A percentile compares a stretch with the other conserved stretches of the same genome.
phyloP scores from a whole-genome alignment of 2,113 vertebrate species.

The Heliornis fulica region DNA sequence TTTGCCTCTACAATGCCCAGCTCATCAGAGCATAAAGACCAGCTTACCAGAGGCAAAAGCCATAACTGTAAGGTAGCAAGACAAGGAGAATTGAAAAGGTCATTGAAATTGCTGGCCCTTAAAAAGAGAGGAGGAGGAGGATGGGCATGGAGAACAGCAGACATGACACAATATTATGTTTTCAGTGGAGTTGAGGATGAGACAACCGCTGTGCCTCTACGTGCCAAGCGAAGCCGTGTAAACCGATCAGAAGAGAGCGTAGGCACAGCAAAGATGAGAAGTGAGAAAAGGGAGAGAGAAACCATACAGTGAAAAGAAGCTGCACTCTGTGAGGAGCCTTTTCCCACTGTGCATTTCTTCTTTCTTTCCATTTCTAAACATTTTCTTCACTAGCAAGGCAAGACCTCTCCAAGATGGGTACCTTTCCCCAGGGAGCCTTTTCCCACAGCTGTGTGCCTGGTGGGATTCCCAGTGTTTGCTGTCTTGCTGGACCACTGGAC shows the following conservation, averaged over 20 bases:
- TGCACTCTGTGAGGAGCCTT: neutral
- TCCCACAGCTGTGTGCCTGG: rapidly evolving
- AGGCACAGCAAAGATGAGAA: neutral
- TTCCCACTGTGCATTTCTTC: neutral
- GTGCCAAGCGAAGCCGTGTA: neutral
- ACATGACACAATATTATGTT: neutral
- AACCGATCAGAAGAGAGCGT: neutral
- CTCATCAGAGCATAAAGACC: neutral
- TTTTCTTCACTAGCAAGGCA: neutral
- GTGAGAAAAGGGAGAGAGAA: neutral
- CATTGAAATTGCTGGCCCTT: neutral
- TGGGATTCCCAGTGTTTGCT: neutral
- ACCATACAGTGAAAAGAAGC: neutral
- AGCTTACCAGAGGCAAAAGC: neutral
- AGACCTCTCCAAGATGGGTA: rapidly evolving
- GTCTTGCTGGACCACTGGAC: neutral
- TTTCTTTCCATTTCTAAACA: neutral
- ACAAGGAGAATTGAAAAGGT: neutral
- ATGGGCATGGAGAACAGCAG: neutral
- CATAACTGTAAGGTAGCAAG: neutral
- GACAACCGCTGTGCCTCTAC: neutral
- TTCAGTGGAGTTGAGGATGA: neutral
- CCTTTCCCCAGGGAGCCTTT: rapidly evolving
- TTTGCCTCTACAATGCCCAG: neutral
- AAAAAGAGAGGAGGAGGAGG: neutral